phyloP scores from a whole-genome alignment of 2,113 vertebrate genomes.

The Chloropsis hardwickii region DNA sequence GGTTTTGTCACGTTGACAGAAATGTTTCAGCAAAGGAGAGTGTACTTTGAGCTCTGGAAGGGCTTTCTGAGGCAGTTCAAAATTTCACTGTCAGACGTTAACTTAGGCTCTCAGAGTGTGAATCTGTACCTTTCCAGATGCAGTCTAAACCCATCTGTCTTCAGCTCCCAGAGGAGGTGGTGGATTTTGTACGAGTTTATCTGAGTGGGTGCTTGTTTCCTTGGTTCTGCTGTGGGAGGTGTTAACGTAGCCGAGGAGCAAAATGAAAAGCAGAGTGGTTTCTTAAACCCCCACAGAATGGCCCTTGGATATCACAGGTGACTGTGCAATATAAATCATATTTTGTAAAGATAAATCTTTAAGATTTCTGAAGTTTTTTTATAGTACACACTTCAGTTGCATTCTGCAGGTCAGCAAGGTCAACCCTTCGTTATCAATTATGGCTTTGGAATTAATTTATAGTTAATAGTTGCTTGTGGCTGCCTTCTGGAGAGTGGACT shows the following conservation, averaged over 20 bases:
- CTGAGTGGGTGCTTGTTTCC: neutral
- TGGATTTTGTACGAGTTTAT: neutral
- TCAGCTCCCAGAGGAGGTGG: neutral
- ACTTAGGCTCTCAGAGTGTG: neutral
- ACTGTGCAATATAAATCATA: neutral
- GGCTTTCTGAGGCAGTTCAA: neutral
- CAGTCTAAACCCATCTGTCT: neutral
- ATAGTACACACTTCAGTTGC: accelerated
- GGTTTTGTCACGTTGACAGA: neutral
- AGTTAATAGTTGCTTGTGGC: neutral
- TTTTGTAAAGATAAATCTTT: neutral
- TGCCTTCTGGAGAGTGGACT: neutral
- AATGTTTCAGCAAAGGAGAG: neutral
- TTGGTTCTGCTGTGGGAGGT: conserved; percentile 24
- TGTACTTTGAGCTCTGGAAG: neutral
- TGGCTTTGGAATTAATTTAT: neutral
- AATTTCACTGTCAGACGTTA: neutral
- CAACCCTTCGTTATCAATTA: neutral
- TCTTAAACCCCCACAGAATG: neutral
- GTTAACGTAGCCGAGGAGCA: neutral
- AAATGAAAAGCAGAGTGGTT: neutral
- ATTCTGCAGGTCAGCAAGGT: neutral
- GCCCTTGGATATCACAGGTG: neutral
- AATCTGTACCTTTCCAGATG: neutral
- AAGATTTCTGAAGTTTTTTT: neutral